Conservation (phyloP, 1,140 invertebrate genomes). For the Fopius arisanus region DNA sequence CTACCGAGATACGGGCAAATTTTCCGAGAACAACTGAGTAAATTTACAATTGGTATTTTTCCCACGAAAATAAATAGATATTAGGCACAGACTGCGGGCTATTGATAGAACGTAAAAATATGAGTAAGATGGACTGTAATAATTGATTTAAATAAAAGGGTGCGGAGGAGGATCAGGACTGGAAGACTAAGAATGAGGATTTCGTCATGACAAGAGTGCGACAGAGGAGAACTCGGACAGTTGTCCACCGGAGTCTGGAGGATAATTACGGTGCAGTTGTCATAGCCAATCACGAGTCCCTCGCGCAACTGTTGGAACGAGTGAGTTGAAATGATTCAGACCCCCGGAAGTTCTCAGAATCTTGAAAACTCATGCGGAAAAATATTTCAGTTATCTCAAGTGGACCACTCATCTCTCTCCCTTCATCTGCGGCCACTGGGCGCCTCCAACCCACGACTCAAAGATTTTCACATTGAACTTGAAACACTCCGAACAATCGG, state of each 20-base stretch:
- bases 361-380: not conserved
- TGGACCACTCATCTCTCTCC: slow-evolving; percentile 74
- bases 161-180: slow-evolving; percentile 67
- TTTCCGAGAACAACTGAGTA: no score
- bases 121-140: no score
- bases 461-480: slow-evolving; percentile 72
- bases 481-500: slow-evolving; percentile 69
- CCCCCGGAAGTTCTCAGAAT: not conserved
- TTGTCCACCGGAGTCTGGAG: slow-evolving; percentile 83
- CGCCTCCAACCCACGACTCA: slow-evolving; percentile 74
- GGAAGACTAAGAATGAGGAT: slow-evolving; percentile 60
- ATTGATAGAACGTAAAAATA: no score
- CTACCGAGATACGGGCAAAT: no score
- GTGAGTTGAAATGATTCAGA: slow-evolving; percentile 59
- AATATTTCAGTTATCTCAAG: slow-evolving; percentile 59
- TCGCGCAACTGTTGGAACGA: slow-evolving; percentile 84
- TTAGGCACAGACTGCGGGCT: no score
- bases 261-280: slow-evolving; percentile 89
- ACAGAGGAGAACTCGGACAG: slow-evolving; percentile 77
- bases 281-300: slow-evolving; percentile 86
- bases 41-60: no score
- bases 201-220: slow-evolving; percentile 68
- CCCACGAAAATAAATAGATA: no score
- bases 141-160: slow-evolving; percentile 48
- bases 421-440: slow-evolving; percentile 73